Evolutionary conservation across 2,797 vertebrate genomes (phyloP).

Genomic region (Taeniopygia guttata): DNA sequence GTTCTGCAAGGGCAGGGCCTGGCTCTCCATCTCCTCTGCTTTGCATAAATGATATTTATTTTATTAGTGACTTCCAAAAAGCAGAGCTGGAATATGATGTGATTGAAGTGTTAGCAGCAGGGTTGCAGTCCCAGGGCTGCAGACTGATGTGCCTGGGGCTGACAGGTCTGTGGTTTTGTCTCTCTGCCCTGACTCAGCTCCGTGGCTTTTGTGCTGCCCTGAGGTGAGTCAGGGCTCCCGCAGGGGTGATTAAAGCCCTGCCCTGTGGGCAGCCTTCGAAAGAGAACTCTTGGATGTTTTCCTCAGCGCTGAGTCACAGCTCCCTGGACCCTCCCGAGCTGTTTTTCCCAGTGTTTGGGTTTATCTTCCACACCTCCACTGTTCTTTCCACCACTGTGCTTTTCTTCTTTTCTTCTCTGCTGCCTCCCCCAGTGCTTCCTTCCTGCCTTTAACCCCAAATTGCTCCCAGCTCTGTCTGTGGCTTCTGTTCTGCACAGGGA

Average conservation of each 20-base stretch:
- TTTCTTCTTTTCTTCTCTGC: background rate
- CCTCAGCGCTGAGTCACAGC: background rate
- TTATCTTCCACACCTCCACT: accelerated
- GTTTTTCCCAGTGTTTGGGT: background rate
- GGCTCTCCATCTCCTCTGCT: background rate
- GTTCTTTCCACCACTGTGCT: background rate
- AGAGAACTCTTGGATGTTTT: background rate
- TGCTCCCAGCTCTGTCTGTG: background rate
- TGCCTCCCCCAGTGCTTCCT: background rate
- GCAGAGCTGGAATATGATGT: accelerated
- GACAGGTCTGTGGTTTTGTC: background rate
- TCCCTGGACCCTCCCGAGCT: background rate
- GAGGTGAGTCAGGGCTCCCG: background rate
- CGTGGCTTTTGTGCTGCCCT: background rate
- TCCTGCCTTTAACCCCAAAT: background rate
- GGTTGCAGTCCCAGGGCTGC: background rate
- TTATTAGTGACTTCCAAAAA: background rate
- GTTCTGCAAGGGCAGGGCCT: background rate
- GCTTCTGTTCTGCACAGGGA: background rate
- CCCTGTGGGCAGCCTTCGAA: background rate
- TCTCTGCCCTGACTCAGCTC: background rate
- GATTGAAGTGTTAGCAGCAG: background rate
- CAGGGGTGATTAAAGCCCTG: background rate
- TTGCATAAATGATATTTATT: background rate
- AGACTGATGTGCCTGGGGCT: background rate